phyloP scores from a whole-genome alignment of 2,888 invertebrate genomes.

The Calliopum simillimum region DNA sequence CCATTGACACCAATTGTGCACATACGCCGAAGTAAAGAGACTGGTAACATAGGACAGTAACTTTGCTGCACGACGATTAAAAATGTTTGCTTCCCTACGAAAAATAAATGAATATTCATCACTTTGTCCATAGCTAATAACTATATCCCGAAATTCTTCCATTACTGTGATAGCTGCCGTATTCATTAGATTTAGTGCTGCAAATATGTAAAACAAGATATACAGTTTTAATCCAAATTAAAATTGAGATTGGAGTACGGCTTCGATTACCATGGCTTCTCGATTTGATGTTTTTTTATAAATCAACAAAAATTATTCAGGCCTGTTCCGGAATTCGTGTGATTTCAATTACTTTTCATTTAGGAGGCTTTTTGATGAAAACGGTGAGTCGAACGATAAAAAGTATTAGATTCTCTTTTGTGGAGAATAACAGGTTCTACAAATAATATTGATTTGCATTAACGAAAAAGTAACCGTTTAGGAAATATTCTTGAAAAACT shows the following conservation, averaged over 20 bases:
- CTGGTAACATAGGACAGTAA: slow-evolving; percentile 88
- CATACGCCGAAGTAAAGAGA: slow-evolving; percentile 88
- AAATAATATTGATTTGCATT: too few species aligned
- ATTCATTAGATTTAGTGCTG: slow-evolving; percentile 87
- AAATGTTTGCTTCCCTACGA: slow-evolving; percentile 79
- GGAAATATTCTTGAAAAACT: too few species aligned
- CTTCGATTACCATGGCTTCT: too few species aligned
- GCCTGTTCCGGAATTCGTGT: too few species aligned
- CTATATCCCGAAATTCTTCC: slow-evolving; percentile 85
- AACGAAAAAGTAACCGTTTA: too few species aligned
- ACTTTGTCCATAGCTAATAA: slow-evolving; percentile 92
- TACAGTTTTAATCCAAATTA: neutral
- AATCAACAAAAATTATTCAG: too few species aligned
- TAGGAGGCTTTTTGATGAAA: too few species aligned
- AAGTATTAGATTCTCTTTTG: too few species aligned
- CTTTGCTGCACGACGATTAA: slow-evolving; percentile 86
- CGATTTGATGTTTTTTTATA: too few species aligned
- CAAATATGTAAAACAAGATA: slow-evolving; percentile 5
- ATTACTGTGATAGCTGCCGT: slow-evolving; percentile 85
- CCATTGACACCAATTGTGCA: slow-evolving; percentile 86
- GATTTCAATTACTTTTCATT: too few species aligned
- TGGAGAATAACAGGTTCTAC: too few species aligned
- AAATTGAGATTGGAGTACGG: neutral
- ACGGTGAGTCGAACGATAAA: too few species aligned
- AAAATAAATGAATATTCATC: slow-evolving; percentile 97